A percentile compares a stretch with the other conserved stretches of the same genome.
Conservation (phyloP, 2,797 vertebrate genomes). For the Hephaestus fuliginosus region DNA sequence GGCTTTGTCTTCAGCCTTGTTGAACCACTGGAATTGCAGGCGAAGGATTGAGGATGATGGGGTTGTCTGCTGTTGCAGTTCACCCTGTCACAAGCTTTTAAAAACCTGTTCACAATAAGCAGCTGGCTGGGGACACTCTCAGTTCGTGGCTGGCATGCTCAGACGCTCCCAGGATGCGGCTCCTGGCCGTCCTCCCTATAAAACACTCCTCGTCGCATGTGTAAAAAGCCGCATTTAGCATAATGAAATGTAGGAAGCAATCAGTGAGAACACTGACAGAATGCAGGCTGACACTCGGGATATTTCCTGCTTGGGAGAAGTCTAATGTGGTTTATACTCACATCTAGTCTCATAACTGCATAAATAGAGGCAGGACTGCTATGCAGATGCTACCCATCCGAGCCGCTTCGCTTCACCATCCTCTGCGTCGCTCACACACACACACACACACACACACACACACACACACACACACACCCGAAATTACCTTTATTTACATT, state of each 20-base stretch:
- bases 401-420: constrained; percentile 57
- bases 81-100: constrained; percentile 74
- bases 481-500: constrained; percentile 56
- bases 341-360: constrained; percentile 76
- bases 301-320: constrained; percentile 75
- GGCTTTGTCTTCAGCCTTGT: constrained; percentile 67
- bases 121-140: constrained; percentile 62
- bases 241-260: constrained; percentile 86
- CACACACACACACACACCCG: constrained; percentile 14
- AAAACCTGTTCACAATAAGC: constrained; percentile 73
- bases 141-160: constrained; percentile 62
- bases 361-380: constrained; percentile 66
- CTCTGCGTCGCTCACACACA: background rate
- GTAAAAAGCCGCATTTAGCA: constrained; percentile 78
- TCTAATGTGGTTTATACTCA: constrained; percentile 79
- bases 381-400: constrained; percentile 79
- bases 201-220: constrained; percentile 52
- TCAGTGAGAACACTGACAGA: constrained; percentile 77
- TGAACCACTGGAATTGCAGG: constrained; percentile 61
- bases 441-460: constrained; percentile 17
- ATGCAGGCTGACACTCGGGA: constrained; percentile 80
- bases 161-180: constrained; percentile 64
- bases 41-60: constrained; percentile 61
- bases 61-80: constrained; percentile 60
- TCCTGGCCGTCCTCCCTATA: constrained; percentile 54